Percentiles rank a stretch among this genome's conserved stretches.
phyloP scores from a whole-genome alignment of 2,888 invertebrate species.

The Cantharis nigra region DNA sequence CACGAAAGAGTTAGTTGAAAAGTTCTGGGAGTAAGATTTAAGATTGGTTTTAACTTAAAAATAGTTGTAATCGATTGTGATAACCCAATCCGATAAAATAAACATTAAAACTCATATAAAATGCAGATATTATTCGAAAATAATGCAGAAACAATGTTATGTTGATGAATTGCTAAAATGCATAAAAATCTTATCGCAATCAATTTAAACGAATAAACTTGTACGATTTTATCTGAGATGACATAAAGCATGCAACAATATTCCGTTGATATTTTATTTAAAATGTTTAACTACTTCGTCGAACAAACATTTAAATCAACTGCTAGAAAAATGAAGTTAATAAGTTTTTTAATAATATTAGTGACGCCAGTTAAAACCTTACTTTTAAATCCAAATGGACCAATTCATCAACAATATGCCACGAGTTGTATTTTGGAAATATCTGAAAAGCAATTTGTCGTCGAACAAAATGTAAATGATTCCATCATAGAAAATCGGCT shows the following conservation, averaged over 20 bases:
- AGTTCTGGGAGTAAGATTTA: not conserved
- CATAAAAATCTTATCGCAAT: not conserved
- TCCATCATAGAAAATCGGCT: not conserved
- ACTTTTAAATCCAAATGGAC: constrained; percentile 16
- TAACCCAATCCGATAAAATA: not conserved
- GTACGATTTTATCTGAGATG: constrained; percentile 16
- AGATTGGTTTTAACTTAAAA: not conserved
- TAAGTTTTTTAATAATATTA: not conserved
- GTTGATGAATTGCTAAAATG: not conserved
- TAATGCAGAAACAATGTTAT: not conserved
- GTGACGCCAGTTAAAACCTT: not conserved
- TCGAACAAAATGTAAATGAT: not conserved
- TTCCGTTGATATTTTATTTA: not conserved
- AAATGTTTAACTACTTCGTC: not conserved
- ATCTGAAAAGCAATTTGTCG: constrained; percentile 11
- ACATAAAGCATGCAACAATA: not conserved
- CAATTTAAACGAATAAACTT: constrained; percentile 24
- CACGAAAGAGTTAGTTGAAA: not conserved
- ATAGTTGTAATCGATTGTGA: not conserved
- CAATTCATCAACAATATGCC: constrained; percentile 14
- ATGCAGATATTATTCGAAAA: not conserved
- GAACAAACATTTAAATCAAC: not conserved
- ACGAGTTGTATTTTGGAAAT: constrained; percentile 20
- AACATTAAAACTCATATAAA: not conserved
- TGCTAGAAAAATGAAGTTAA: not conserved